Percentiles rank a stretch among this genome's conserved stretches.
phyloP scores from a whole-genome alignment of 2,888 invertebrate species.

The Pilophorus perplexus region DNA sequence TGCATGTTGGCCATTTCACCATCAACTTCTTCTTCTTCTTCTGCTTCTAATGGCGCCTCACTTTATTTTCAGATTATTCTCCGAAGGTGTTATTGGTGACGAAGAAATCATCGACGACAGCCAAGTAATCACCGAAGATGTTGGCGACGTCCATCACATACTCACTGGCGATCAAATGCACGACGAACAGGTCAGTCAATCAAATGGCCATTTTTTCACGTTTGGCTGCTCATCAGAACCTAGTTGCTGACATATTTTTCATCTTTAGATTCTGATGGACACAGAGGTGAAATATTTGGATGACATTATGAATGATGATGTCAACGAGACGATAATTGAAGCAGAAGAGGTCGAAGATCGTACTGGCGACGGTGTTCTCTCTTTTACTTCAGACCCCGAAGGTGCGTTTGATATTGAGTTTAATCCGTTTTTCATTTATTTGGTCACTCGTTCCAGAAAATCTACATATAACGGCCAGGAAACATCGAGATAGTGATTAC shows the following conservation, averaged over 20 bases:
- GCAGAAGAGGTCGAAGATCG: conserved; percentile 39
- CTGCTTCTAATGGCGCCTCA: no score
- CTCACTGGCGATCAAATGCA: conserved; percentile 24
- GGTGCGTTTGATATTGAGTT: no score
- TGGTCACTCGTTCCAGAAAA: no score
- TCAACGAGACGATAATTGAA: conserved; percentile 46
- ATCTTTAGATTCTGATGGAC: conserved; percentile 35
- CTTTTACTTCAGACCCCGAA: neutral
- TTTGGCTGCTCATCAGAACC: no score
- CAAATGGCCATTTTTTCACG: neutral
- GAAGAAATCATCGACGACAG: conserved; percentile 45
- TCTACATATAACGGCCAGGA: no score
- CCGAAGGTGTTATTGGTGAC: conserved; percentile 42
- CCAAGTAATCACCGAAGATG: conserved; percentile 41
- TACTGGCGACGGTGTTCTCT: neutral
- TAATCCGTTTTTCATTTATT: no score
- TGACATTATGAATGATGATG: conserved; percentile 44
- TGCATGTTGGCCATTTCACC: no score
- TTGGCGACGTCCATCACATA: conserved; percentile 28
- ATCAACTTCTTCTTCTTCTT: no score
- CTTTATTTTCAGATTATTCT: no score
- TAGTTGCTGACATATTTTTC: neutral
- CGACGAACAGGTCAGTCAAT: conserved; percentile 17
- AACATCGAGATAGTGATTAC: neutral
- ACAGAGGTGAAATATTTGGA: conserved; percentile 39